Conservation (phyloP, 2,888 invertebrate genomes). For the Polia nebulosa region DNA sequence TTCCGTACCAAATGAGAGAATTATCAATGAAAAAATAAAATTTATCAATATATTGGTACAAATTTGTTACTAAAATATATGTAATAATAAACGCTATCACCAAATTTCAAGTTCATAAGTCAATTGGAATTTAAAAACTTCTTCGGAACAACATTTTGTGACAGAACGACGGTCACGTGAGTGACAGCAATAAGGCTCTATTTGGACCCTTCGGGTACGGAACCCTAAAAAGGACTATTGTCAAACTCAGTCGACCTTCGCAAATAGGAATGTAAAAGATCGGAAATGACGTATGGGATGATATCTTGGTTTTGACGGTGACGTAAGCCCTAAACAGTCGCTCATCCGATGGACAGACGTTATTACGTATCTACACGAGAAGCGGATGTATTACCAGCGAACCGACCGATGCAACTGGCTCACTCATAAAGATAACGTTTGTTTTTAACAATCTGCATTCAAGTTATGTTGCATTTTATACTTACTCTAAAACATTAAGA, state of each 20-base stretch:
- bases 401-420: constrained; percentile 46
- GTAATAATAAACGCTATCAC: no score
- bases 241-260: neutral
- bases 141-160: no score
- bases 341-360: constrained; percentile 34
- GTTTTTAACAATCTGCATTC: constrained; percentile 42
- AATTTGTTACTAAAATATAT: no score
- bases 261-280: constrained; percentile 46
- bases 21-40: no score
- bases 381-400: constrained; percentile 60
- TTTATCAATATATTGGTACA: no score
- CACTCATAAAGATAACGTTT: constrained; percentile 53
- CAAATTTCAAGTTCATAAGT: no score
- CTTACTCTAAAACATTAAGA: constrained; percentile 17
- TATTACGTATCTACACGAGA: constrained; percentile 34
- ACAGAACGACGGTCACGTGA: no score
- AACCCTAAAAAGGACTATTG: constrained; percentile 13
- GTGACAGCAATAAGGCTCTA: no score
- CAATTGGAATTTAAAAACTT: no score
- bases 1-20: no score
- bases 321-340: constrained; percentile 47
- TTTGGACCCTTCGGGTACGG: no score
- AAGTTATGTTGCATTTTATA: constrained; percentile 36
- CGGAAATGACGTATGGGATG: constrained; percentile 41
- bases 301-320: constrained; percentile 55